These are phyloP conservation scores for Chrysocyon brachyurus DNA, from an alignment of 2,797 vertebrate species.

Conservation along the genomic window DNA sequence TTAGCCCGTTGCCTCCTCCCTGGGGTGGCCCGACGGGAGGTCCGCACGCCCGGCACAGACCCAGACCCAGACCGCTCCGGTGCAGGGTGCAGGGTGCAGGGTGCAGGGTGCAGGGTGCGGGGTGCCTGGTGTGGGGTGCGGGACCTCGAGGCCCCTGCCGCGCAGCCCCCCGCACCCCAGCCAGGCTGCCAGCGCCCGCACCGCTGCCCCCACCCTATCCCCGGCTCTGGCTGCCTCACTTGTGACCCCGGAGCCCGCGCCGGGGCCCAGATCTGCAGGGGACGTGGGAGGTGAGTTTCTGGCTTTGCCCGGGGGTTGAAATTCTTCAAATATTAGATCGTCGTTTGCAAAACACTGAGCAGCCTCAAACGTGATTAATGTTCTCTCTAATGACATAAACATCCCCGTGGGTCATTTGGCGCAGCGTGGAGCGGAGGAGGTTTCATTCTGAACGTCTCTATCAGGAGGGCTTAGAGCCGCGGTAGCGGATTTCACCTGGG, in stretches of 20 bases:
- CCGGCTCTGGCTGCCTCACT: no score
- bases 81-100: no score
- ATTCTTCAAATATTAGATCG: not conserved
- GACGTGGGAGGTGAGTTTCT: not conserved
- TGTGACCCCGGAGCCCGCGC: not conserved
- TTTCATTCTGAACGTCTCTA: not conserved
- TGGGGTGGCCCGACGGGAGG: not conserved
- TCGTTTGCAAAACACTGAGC: not conserved
- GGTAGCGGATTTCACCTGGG: not conserved
- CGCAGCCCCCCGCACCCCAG: no score
- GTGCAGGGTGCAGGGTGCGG: no score
- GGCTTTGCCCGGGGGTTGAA: not conserved
- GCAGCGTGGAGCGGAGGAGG: not conserved
- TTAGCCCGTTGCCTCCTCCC: not conserved
- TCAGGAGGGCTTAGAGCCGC: not conserved
- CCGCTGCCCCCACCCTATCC: no score
- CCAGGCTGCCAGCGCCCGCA: no score
- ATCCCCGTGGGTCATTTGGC: not conserved
- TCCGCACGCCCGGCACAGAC: accelerated
- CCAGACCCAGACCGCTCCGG: not conserved
- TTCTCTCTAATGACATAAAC: not conserved
- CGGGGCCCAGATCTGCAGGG: not conserved
- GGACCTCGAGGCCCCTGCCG: no score
- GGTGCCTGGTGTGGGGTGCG: no score
- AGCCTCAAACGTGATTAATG: not conserved